Evolutionary conservation across 1,140 invertebrate species (phyloP), one percentile per base, ranked within the genome.

Genomic region (Drosophila bifasciata): DNA sequence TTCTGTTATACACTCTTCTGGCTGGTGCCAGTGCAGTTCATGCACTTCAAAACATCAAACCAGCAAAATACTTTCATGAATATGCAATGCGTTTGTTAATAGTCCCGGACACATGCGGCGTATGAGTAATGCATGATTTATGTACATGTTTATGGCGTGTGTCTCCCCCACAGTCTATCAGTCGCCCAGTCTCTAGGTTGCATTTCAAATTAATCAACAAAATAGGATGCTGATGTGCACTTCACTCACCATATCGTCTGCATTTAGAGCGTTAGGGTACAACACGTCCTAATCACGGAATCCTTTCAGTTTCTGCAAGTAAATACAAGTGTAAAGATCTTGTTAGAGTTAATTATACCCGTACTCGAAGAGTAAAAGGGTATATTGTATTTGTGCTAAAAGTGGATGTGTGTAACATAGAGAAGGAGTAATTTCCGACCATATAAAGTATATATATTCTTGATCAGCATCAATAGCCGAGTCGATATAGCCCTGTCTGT

Each of bases 251-350:
- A 91, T 91, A 91, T 91, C 90, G 90, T 91, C 90, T 91, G 83
- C 83, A 91, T 91, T 85, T 91, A 91, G 83, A 85, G 75, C 90
- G 77, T 80, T 90, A 77, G 79, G 90, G 90, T 91, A 81, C 90
- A 91, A 90, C 90, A 91, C 90, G 86, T 91, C 89, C 90, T 91
- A 91, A 91, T 90, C 86, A 90, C 90, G 75, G 75, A 66, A 70
- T 77, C 64, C 63, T 72, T 67, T 66, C 74, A 86, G 76, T 76
- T 81, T 76, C 89, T 91, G 84, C 53, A 90, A 84, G 0, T 4
- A 36, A 13, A 36, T 13, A 55, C 8, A 46, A 45, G n/a, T 44
- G 43, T 9, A 50, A 23, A 44, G 11, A 50, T 50, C 23, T 53
- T 28, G 44, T 46, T 17, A 19, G 2, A 19, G 44, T 19, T 19